Base-by-base conservation (phyloP, 2,888 invertebrate genomes). In the Augiades crinisus region DNA sequence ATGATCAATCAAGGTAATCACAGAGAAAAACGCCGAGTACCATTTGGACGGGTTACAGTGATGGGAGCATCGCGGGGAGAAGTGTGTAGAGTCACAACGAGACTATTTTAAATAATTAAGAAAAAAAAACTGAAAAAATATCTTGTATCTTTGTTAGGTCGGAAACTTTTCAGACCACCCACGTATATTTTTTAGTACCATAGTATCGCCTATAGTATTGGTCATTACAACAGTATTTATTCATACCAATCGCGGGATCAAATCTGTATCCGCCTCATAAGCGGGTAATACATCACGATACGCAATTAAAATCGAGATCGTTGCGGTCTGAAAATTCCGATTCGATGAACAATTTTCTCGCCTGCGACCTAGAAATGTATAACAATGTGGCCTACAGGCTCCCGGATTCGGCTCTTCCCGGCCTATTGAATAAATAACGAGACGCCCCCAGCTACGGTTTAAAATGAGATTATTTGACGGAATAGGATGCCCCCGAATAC, bases 351-450 rank as follows among this genome's bases (percentile, higher is more conserved):
- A 22, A 24, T 49, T 33, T 43, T 38, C 31, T 30, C 41, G 17
- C 27, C 30, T 10, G 8, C 31, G 31, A 44, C 43, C 43, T 44
- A 30, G 30, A 44, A 44, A 44, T 44, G 19, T 31, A 44, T 31
- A 33, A 44, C 30, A 44, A 44, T 33, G 31, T 44, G 43, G 43
- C 43, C 16, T 31, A 19, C 21, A 31, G 19, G 43, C 22, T n/a
- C 2, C 22, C 33, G n/a, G 34, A 22, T 34, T 45, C 22, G 34
- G 34, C 33, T 30, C 31, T 45, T 33, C 44, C 33, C 44, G 21
- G 14, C 38, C 49, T 53, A 56, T 61, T 72, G 72, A 75, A 78
- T 78, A 75, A 76, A 68, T 75, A 71, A 73, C 57, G 60, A 61
- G 60, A 55, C 65, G 68, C 72, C 69, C 63, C 59, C 51, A 65